These are phyloP conservation scores for Pardosa pseudoannulata DNA, from an alignment of 2,888 invertebrate genomes.

Conservation along the genomic window DNA sequence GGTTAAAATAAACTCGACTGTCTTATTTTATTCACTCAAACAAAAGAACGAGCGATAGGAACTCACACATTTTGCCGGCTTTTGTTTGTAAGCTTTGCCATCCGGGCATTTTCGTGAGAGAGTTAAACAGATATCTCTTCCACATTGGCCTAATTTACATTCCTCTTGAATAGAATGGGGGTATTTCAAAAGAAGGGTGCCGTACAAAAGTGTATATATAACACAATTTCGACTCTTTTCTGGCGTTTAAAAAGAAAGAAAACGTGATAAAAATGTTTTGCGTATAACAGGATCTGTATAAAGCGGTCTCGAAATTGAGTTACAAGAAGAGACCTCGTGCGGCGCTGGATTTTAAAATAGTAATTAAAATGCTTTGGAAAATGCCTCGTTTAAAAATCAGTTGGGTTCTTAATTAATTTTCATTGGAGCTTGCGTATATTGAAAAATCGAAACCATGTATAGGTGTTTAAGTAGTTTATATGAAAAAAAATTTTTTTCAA, in stretches of 20 bases:
- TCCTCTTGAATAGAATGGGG: neutral
- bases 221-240: neutral
- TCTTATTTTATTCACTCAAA: neutral
- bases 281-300: conserved; percentile 25
- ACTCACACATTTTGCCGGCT: neutral
- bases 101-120: neutral
- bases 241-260: neutral
- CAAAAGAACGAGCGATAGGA: neutral
- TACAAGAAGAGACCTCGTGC: neutral
- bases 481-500: too few species aligned
- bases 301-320: neutral
- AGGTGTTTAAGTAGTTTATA: too few species aligned
- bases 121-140: neutral
- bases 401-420: too few species aligned
- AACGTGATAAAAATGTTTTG: conserved; percentile 49
- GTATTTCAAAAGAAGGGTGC: neutral
- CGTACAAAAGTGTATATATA: neutral
- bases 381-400: too few species aligned
- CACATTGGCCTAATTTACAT: neutral
- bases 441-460: too few species aligned
- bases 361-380: conserved; percentile 3
- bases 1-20: neutral
- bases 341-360: neutral
- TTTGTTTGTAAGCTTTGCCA: neutral
- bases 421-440: too few species aligned